A percentile compares a stretch with the other conserved stretches of the same genome.
phyloP scores from a whole-genome alignment of 2,113 vertebrate species.

The Rhipidura dahli region DNA sequence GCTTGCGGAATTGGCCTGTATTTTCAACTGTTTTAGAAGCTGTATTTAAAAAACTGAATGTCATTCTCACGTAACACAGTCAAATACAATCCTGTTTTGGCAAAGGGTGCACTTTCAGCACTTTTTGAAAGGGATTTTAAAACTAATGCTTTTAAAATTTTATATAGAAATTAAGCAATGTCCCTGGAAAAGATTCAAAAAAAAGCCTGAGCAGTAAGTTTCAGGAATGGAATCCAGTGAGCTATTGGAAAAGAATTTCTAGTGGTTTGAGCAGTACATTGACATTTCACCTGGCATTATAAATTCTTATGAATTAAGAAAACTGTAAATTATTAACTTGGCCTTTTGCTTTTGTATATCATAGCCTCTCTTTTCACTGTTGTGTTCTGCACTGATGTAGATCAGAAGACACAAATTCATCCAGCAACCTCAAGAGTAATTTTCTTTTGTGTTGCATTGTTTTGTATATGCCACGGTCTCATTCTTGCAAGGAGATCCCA shows the following conservation, averaged over 20 bases:
- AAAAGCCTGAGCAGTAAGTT: not conserved
- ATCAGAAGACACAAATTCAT: not conserved
- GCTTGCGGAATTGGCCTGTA: not conserved
- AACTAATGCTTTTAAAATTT: not conserved
- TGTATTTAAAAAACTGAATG: not conserved
- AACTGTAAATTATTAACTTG: not conserved
- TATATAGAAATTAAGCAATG: not conserved
- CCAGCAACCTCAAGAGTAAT: not conserved
- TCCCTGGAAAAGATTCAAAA: not conserved
- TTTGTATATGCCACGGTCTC: not conserved
- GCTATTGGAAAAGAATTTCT: not conserved
- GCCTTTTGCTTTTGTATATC: not conserved
- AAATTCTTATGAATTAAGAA: not conserved
- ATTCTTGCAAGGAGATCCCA: not conserved
- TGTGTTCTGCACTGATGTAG: not conserved
- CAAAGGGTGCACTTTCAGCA: not conserved
- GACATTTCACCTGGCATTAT: not conserved
- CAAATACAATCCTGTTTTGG: not conserved
- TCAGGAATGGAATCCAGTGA: not conserved
- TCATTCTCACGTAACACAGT: not conserved
- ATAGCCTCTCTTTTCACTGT: not conserved
- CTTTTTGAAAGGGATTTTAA: not conserved
- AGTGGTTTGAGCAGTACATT: not conserved
- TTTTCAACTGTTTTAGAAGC: not conserved
- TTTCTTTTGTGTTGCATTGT: not conserved